Percentiles rank a stretch among this genome's conserved stretches.
These are phyloP conservation scores for Cantharis flavilabris DNA, from an alignment of 2,888 invertebrate species.

Conservation along the genomic window DNA sequence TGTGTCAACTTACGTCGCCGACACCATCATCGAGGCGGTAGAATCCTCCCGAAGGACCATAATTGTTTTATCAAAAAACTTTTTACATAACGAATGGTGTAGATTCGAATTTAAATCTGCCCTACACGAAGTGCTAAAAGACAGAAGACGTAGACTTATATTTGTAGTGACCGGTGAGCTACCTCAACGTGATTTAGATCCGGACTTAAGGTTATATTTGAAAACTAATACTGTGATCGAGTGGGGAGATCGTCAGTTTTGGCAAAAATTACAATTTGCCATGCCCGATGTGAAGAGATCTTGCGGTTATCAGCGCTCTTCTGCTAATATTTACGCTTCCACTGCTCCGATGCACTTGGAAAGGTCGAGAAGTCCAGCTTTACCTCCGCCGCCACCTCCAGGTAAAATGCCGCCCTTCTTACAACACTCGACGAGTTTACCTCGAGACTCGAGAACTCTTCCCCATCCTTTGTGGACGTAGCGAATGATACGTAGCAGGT, in stretches of 20 bases:
- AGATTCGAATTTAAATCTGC: conserved; percentile 94
- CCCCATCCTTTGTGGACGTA: conserved; percentile 81
- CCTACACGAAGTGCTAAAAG: conserved; percentile 86
- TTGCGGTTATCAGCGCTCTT: conserved; percentile 68
- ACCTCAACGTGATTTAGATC: conserved; percentile 86
- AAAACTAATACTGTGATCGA: conserved; percentile 90
- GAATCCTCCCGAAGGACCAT: conserved; percentile 89
- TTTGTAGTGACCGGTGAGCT: conserved; percentile 89
- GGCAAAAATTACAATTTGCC: conserved; percentile 92
- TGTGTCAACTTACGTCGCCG: conserved; percentile 85
- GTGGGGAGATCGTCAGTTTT: conserved; percentile 94
- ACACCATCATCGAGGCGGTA: conserved; percentile 90
- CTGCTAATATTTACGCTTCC: conserved; percentile 75
- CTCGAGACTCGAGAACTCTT: conserved; percentile 60
- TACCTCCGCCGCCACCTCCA: conserved; percentile 62
- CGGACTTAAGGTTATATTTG: conserved; percentile 86
- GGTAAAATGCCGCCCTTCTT: conserved; percentile 65
- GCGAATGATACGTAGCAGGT: conserved; percentile 73
- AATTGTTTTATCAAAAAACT: conserved; percentile 88
- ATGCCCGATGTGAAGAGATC: conserved; percentile 78
- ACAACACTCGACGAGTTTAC: conserved; percentile 56
- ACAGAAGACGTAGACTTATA: conserved; percentile 83
- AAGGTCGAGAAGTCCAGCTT: conserved; percentile 64
- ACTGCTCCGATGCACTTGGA: conserved; percentile 54
- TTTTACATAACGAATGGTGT: conserved; percentile 94